Percentiles rank a stretch among this genome's conserved stretches.
Conservation (phyloP, 2,888 invertebrate genomes). For the Yponomeuta cagnagella region DNA sequence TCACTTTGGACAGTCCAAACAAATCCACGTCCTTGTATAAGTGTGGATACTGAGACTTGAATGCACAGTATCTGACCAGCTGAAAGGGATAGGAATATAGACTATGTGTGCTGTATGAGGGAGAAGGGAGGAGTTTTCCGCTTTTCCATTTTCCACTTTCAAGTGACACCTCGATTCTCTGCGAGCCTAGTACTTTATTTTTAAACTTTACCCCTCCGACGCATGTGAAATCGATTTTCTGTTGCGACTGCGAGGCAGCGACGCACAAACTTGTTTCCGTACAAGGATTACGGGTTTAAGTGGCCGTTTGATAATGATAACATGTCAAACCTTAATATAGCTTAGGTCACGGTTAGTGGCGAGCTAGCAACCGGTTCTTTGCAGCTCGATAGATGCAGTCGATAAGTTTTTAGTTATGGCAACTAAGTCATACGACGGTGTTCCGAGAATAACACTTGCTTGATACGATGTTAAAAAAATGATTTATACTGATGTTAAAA, state of each 20-base stretch:
- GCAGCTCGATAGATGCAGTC: no score
- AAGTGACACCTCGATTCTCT: neutral
- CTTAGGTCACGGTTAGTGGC: neutral
- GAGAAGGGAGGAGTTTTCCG: neutral
- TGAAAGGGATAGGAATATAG: slow-evolving; percentile 26
- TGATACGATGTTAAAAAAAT: no score
- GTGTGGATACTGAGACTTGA: slow-evolving; percentile 46
- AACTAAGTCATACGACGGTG: no score
- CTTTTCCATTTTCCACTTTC: neutral
- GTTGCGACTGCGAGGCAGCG: neutral
- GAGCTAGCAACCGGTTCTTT: no score
- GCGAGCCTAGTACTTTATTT: slow-evolving; percentile 1
- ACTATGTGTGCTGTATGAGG: neutral
- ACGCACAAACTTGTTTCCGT: neutral
- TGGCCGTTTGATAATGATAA: neutral
- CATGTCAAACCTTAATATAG: slow-evolving; percentile 1
- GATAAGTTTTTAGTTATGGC: no score
- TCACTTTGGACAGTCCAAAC: slow-evolving; percentile 49
- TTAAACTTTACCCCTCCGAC: slow-evolving; percentile 1
- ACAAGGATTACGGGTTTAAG: neutral
- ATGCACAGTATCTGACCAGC: slow-evolving; percentile 57
- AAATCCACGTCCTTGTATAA: slow-evolving; percentile 57
- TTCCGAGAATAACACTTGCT: no score
- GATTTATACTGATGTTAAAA: no score
- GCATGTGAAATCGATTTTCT: neutral